phyloP scores from a whole-genome alignment of 1,140 invertebrate genomes.

The Thaumetopoea pityocampa region DNA sequence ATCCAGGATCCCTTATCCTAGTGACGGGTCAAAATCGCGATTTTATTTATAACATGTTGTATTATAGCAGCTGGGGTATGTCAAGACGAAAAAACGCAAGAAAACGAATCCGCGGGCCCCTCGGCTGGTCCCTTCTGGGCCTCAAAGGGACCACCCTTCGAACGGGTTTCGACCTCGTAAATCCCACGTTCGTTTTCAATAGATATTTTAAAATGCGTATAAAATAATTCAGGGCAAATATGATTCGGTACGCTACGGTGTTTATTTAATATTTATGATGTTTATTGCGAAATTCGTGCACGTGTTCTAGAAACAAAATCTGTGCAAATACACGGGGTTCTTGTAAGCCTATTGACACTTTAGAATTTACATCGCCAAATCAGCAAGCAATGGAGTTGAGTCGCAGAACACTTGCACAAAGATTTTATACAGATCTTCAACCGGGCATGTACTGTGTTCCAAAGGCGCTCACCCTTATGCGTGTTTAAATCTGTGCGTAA shows the following conservation, averaged over 20 bases:
- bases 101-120: slow-evolving; percentile 52
- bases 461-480: no score
- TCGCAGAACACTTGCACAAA: no score
- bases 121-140: slow-evolving; percentile 36
- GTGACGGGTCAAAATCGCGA: slow-evolving; percentile 73
- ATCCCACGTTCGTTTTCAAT: slow-evolving; percentile 70
- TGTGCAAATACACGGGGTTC: no score
- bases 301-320: slow-evolving; percentile 35
- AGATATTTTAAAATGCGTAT: slow-evolving; percentile 74
- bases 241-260: slow-evolving; percentile 52
- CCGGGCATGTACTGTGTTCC: no score
- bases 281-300: slow-evolving; percentile 37
- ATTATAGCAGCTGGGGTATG: slow-evolving; percentile 71
- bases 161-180: slow-evolving; percentile 70
- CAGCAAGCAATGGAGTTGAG: no score
- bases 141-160: slow-evolving; percentile 57
- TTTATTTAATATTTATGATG: slow-evolving; percentile 41
- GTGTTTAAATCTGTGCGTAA: no score
- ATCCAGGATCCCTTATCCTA: slow-evolving; percentile 55
- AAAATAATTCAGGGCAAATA: slow-evolving; percentile 73
- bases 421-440: no score
- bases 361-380: no score
- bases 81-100: slow-evolving; percentile 67
- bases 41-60: slow-evolving; percentile 74
- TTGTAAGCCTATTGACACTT: no score